phyloP scores from a whole-genome alignment of 2,888 invertebrate species.

The Megamerina dolium region DNA sequence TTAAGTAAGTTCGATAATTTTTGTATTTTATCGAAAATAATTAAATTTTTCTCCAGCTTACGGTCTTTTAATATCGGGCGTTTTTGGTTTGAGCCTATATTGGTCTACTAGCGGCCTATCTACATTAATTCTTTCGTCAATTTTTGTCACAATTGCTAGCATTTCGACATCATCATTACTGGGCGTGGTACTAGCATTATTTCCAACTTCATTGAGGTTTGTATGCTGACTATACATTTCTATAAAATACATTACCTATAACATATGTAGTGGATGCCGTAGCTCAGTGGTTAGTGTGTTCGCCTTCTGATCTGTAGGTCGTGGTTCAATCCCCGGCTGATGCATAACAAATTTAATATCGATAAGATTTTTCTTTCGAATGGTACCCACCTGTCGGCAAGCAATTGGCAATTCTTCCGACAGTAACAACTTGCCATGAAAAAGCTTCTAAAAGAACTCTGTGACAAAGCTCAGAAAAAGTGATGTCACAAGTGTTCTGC shows the following conservation, averaged over 20 bases:
- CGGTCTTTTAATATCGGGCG: conserved; percentile 52
- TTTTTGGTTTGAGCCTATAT: conserved; percentile 53
- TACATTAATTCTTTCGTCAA: conserved; percentile 55
- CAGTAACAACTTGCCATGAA: too few relatives aligned
- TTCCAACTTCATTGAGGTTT: conserved; percentile 46
- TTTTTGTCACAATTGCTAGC: conserved; percentile 48
- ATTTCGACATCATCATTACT: conserved; percentile 41
- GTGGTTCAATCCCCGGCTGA: too few relatives aligned
- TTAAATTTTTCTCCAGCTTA: conserved; percentile 28
- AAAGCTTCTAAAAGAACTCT: too few relatives aligned
- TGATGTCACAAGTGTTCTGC: too few relatives aligned
- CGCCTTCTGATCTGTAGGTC: too few relatives aligned
- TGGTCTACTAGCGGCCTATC: conserved; percentile 53
- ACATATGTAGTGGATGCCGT: too few relatives aligned
- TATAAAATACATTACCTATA: not conserved
- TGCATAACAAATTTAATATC: too few relatives aligned
- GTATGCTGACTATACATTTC: not conserved
- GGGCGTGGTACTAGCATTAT: conserved; percentile 38
- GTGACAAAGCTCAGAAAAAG: too few relatives aligned
- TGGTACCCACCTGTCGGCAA: too few relatives aligned
- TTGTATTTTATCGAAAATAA: not conserved
- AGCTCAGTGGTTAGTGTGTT: too few relatives aligned
- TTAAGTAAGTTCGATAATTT: conserved; percentile 50
- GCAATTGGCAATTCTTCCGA: too few relatives aligned
- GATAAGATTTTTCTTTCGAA: too few relatives aligned